Evolutionary conservation across 2,113 vertebrate genomes (phyloP), one percentile per base, ranked within the genome.

Genomic region (Apus apus): DNA sequence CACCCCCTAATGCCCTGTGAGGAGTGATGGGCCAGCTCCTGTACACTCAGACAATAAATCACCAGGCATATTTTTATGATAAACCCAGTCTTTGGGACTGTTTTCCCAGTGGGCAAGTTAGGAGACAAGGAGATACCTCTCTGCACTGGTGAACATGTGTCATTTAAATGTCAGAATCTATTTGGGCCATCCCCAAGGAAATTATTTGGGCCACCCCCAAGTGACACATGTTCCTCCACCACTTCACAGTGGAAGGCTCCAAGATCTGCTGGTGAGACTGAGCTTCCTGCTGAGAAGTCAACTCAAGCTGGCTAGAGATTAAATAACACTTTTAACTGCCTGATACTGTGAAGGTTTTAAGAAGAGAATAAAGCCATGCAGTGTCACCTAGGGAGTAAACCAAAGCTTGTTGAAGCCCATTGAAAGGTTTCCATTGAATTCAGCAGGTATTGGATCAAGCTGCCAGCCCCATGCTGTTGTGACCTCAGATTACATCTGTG

Each of bases 391-490:
- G 72, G 88, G 93, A 95, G 90, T 68, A 60, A 96, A 93, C 18
- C 61, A 68, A 64, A 95, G 85, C 76, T 84, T 8, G 36, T 40
- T 91, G 84, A 90, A 94, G 72, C 57, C 70, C 40, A 6, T 5
- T 62, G 87, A 90, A 95, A 90, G 57, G 29, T 65, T 96, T 94
- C 57, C 72, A 60, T 86, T 96, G 85, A 92, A 80, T 97, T 72
- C 90, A 96, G 92, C 88, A 86, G 85, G 85, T 95, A 90, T 1
- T 87, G 86, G 85, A 82, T n/a, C 2, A 16, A 66, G 90, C 79
- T 85, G 92, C 90, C 92, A 84, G 83, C 7, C n/a, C 32, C 88
- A 51, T n/a, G 92, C 92, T 96, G 93, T 1, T 81, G 62, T 95
- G 86, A 85, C 94, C 90, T 94, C 71, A 43, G 68, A 48, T 94